Conservation (phyloP, 2,797 vertebrate species). For the Pantherophis vulpinus region DNA sequence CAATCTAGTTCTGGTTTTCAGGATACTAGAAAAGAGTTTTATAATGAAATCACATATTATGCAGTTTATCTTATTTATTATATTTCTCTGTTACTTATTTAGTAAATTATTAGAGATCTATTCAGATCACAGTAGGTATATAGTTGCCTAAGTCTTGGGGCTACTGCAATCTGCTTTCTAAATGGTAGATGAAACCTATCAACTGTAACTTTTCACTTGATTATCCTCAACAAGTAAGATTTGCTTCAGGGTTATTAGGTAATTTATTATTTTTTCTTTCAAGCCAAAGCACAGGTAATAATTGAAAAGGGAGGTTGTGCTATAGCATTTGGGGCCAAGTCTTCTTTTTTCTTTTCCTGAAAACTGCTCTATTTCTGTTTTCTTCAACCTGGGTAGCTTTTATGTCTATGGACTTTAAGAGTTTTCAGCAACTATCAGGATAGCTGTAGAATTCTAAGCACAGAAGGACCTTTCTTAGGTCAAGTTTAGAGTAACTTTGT, state of each 20-base stretch:
- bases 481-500: background rate
- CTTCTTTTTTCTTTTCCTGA: background rate
- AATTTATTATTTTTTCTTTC: background rate
- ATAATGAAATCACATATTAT: background rate
- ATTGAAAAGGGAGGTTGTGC: background rate
- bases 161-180: background rate
- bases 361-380: background rate
- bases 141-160: background rate
- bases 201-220: background rate
- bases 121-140: background rate
- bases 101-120: background rate
- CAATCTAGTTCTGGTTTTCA: background rate
- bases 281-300: background rate
- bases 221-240: background rate
- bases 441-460: background rate
- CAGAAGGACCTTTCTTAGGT: background rate
- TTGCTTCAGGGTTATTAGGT: background rate
- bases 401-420: background rate
- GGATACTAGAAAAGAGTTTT: background rate
- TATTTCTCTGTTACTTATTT: background rate
- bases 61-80: background rate
- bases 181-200: background rate
- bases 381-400: background rate
- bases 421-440: background rate
- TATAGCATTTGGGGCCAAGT: background rate